Conservation (phyloP, 2,797 vertebrate genomes). For the Chiloscyllium punctatum region DNA sequence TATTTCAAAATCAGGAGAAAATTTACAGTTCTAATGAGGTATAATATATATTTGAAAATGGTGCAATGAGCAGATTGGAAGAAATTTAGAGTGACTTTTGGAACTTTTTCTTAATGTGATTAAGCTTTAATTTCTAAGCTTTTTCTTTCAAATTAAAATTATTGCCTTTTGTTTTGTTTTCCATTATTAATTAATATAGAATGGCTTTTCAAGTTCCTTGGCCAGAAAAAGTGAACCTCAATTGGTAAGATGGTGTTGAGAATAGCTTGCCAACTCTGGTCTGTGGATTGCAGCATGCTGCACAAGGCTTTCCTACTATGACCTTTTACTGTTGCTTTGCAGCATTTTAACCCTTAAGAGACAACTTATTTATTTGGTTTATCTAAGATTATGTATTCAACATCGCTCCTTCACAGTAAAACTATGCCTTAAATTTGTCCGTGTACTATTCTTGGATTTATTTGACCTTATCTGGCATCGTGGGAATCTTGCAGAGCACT, state of each 20-base stretch:
- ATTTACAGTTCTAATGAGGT: background rate
- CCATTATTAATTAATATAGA: constrained; percentile 83
- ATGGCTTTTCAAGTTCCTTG: constrained; percentile 97
- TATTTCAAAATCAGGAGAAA: background rate
- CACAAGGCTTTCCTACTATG: constrained; percentile 62
- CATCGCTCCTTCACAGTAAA: background rate
- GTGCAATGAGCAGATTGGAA: background rate
- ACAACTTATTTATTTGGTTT: background rate
- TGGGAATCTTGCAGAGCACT: background rate
- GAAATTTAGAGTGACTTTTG: background rate
- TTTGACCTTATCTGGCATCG: background rate
- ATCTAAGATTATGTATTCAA: background rate
- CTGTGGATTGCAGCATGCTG: constrained; percentile 31
- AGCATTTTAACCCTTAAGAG: background rate
- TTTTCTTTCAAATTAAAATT: constrained; percentile 26
- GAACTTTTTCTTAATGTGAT: background rate
- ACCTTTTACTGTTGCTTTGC: constrained; percentile 43
- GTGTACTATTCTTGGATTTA: background rate
- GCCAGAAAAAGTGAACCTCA: constrained; percentile 89
- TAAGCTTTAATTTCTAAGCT: background rate
- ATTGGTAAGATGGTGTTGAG: constrained; percentile 81
- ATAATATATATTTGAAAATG: background rate
- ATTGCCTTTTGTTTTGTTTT: constrained; percentile 61
- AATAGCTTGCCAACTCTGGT: constrained; percentile 49
- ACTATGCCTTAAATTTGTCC: background rate